Conservation (phyloP, 2,797 vertebrate genomes). For the Danio aesculapii region DNA sequence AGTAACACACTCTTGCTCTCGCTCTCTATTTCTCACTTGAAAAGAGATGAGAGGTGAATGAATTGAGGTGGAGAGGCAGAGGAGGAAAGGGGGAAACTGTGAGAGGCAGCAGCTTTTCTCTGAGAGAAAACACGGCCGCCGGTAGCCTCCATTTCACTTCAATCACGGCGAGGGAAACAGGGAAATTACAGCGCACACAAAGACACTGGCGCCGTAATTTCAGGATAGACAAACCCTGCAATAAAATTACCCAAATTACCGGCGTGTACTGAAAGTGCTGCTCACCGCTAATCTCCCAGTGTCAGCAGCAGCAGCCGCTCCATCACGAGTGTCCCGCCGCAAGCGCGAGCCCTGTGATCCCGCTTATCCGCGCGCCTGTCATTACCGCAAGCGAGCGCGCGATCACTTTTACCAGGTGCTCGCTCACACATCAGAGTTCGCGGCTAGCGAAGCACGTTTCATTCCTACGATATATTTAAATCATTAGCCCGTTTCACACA, state of each 20-base stretch:
- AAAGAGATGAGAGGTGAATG: slow-evolving; percentile 47
- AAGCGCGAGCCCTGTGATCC: slow-evolving; percentile 22
- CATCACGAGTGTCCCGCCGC: slow-evolving; percentile 13
- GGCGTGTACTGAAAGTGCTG: slow-evolving; percentile 68
- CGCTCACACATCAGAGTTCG: neutral
- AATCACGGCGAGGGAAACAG: slow-evolving; percentile 69
- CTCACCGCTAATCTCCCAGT: slow-evolving; percentile 70
- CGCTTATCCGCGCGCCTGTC: slow-evolving; percentile 45
- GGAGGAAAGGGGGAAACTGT: slow-evolving; percentile 41
- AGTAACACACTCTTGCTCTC: slow-evolving; percentile 30
- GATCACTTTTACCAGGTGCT: slow-evolving; percentile 40
- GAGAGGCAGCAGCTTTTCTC: slow-evolving; percentile 55
- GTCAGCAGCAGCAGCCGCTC: slow-evolving; percentile 48
- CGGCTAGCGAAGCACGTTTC: neutral
- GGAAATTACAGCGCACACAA: slow-evolving; percentile 73
- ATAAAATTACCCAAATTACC: slow-evolving; percentile 79
- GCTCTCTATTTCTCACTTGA: slow-evolving; percentile 53
- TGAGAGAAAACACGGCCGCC: slow-evolving; percentile 62
- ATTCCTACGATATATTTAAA: neutral
- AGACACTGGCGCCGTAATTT: slow-evolving; percentile 76
- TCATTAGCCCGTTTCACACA: neutral
- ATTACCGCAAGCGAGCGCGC: slow-evolving; percentile 35
- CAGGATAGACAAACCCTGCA: slow-evolving; percentile 74
- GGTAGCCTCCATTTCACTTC: slow-evolving; percentile 70
- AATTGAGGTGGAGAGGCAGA: slow-evolving; percentile 42